Conservation (phyloP, 1,140 invertebrate genomes). For the Philopotamus ludificatus region DNA sequence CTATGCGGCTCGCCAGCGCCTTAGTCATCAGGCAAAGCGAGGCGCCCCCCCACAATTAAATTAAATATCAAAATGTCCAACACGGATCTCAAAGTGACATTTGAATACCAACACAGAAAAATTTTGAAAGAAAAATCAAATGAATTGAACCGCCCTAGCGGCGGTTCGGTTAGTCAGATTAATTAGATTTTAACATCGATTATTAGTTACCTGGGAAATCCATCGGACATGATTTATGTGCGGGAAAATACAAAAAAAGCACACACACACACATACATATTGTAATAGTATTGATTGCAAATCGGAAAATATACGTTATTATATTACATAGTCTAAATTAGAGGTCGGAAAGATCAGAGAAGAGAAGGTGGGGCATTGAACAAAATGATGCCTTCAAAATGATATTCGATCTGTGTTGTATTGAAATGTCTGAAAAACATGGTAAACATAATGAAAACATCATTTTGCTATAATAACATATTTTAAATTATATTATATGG, state of each 20-base stretch:
- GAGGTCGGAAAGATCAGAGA: too few relatives aligned
- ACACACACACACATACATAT: conserved; percentile 33
- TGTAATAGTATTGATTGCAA: too few relatives aligned
- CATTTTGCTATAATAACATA: too few relatives aligned
- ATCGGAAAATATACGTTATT: too few relatives aligned
- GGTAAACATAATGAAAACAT: too few relatives aligned
- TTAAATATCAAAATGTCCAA: conserved; percentile 26
- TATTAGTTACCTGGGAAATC: conserved; percentile 39
- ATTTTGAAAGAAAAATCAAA: too few relatives aligned
- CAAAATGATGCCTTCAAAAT: too few relatives aligned
- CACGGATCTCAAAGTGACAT: conserved; percentile 44
- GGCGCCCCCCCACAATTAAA: conserved; percentile 25
- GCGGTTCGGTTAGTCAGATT: not conserved
- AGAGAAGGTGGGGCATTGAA: too few relatives aligned
- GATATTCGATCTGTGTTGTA: too few relatives aligned
- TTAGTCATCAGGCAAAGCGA: conserved; percentile 23
- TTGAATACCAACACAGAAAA: conserved; percentile 55
- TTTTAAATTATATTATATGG: too few relatives aligned
- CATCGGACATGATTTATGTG: conserved; percentile 34
- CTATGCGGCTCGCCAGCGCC: conserved; percentile 15
- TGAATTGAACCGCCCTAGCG: conserved; percentile 1
- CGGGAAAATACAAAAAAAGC: conserved; percentile 34
- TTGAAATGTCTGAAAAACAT: too few relatives aligned
- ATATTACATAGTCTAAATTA: too few relatives aligned
- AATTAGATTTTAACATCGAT: conserved; percentile 9